Base-by-base conservation (phyloP, 1,140 invertebrate genomes). In the Littorina saxatilis region DNA sequence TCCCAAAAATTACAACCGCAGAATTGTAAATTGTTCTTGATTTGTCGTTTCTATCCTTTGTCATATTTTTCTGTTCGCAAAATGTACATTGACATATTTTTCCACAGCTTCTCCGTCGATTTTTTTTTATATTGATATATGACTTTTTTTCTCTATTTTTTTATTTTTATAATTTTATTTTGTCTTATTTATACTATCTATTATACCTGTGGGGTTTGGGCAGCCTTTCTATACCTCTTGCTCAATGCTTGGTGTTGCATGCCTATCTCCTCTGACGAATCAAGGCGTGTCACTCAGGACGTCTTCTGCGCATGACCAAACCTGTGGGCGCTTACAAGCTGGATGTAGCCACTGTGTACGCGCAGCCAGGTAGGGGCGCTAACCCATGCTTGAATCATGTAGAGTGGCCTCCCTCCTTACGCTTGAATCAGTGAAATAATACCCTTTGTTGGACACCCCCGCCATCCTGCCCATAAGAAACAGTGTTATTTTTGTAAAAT, bases 321-420 rank as follows among this genome's bases (percentile, higher is more conserved):
- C 94, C 96, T 80, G 94, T 97, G 92, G 96, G 96, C 85, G 95
- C 94, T 92, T 97, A 97, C 94, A 97, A 97, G 91, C 94, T 97
- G 92, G 96, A 97, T 93, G 95, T 97, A 82, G 96, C 95, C 63
- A 97, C 96, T 4, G 96, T 97, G 55, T 97, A 96, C 95, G 94
- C 94, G 85, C 96, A 97, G 92, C 94, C 95, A 95, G 96, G 96
- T 97, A 95, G 92, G 37, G 27, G 1, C 11, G 32, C 27, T n/a
- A n/a, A 58, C 55, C 37, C 23, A 68, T 20, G 66, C 23, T 68
- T 68, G 13, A 29, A 7, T 68, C 66, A 17, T 68, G 66, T 68
- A 37, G 23, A 68, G 39, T 32, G 35, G 66, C 32, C 66, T 39
- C 17, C 5, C 5, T 5, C 17, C 43, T 5, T 47, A n/a, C n/a